These are phyloP conservation scores for Adelognathus sp. DNA, from an alignment of 2,888 invertebrate genomes.

Conservation along the genomic window DNA sequence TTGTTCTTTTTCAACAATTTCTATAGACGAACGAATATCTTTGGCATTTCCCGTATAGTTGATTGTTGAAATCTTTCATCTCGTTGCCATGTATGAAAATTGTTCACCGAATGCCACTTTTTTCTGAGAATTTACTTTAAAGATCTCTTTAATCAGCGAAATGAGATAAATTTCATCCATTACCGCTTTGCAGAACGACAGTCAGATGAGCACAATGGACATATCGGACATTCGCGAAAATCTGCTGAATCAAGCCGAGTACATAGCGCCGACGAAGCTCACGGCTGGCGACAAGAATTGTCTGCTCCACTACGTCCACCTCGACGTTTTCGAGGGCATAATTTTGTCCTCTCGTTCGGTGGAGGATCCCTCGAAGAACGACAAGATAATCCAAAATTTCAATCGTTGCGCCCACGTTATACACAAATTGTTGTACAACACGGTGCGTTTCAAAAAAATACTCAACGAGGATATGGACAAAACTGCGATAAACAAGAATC, in stretches of 20 bases:
- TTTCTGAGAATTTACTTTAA: too few species aligned
- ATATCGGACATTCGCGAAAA: slow-evolving; percentile 88
- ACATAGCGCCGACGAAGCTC: slow-evolving; percentile 84
- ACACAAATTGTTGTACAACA: slow-evolving; percentile 88
- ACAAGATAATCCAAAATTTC: slow-evolving; percentile 87
- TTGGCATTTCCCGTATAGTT: too few species aligned
- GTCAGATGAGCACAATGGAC: slow-evolving; percentile 86
- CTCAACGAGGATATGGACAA: slow-evolving; percentile 82
- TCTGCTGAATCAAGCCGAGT: slow-evolving; percentile 87
- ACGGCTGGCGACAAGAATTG: slow-evolving; percentile 89
- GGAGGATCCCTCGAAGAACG: slow-evolving; percentile 81
- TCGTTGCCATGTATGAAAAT: too few species aligned
- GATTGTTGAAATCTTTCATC: too few species aligned
- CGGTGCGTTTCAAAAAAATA: slow-evolving; percentile 85
- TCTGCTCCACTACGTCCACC: slow-evolving; percentile 88
- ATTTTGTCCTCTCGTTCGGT: slow-evolving; percentile 83
- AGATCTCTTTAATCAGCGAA: too few species aligned
- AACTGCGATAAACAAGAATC: slow-evolving; percentile 86
- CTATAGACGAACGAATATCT: too few species aligned
- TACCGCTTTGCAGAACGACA: slow-evolving; percentile 85
- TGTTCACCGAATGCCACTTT: too few species aligned
- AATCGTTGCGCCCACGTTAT: slow-evolving; percentile 87
- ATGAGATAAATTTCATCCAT: too few species aligned
- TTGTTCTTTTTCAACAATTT: too few species aligned
- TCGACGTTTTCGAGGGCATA: slow-evolving; percentile 88